Evolutionary conservation across 1,140 invertebrate genomes (phyloP).

Genomic region (Brachionus angularis): DNA sequence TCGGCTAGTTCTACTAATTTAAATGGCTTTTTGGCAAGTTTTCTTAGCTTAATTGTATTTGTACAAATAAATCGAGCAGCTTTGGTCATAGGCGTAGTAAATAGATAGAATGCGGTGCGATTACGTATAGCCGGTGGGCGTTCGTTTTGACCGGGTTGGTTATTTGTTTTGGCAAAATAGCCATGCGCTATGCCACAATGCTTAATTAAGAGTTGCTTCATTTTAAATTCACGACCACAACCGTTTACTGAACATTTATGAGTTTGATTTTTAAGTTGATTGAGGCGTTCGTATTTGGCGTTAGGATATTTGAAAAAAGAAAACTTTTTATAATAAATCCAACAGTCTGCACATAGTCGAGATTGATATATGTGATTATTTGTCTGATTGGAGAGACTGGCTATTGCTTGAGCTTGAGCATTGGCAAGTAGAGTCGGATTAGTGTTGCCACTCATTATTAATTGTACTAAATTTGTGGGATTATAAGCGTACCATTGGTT

Average conservation of each 20-base stretch:
- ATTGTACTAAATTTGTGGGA: constrained; percentile 62
- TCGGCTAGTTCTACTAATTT: constrained; percentile 36
- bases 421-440: constrained; percentile 22
- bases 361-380: constrained; percentile 62
- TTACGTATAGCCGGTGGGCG: neutral
- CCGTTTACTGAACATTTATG: constrained; percentile 32
- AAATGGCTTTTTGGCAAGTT: constrained; percentile 18
- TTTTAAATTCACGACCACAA: constrained; percentile 28
- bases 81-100: constrained; percentile 77
- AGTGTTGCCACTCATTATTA: constrained; percentile 39
- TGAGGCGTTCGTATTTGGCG: constrained; percentile 40
- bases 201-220: constrained; percentile 27
- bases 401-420: neutral
- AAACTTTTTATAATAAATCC: constrained; percentile 97
- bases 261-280: constrained; percentile 36
- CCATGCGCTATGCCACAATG: constrained; percentile 25
- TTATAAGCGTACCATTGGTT: constrained; percentile 94
- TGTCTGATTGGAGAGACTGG: constrained; percentile 61
- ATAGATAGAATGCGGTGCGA: constrained; percentile 85
- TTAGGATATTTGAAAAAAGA: constrained; percentile 76
- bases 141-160: constrained; percentile 25
- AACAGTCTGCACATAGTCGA: constrained; percentile 84
- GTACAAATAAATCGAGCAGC: constrained; percentile 67
- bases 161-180: constrained; percentile 30
- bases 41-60: neutral